Evolutionary conservation across 2,797 vertebrate species (phyloP).

Genomic region (Graptemys geographica): DNA sequence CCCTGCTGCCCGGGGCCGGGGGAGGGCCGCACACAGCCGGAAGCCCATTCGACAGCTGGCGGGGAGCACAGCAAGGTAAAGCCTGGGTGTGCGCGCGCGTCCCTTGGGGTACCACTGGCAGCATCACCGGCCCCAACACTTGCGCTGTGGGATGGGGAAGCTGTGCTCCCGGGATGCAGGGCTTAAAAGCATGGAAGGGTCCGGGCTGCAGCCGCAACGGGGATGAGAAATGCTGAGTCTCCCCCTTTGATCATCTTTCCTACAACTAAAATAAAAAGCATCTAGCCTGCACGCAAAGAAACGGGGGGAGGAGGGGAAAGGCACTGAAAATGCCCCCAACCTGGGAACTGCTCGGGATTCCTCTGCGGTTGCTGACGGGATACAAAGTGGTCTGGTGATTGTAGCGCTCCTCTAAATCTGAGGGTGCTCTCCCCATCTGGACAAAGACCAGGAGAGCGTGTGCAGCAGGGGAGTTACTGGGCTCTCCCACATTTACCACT

Average conservation of each 20-base stretch:
- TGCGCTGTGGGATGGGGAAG: neutral
- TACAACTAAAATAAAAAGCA: neutral
- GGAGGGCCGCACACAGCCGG: neutral
- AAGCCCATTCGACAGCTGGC: neutral
- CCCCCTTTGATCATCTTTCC: neutral
- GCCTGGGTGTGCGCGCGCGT: neutral
- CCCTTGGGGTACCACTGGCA: neutral
- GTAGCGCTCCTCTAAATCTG: slow-evolving; percentile 3
- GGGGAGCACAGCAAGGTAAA: neutral
- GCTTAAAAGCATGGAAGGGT: neutral
- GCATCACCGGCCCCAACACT: neutral
- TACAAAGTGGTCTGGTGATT: slow-evolving; percentile 27
- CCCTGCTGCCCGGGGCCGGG: neutral
- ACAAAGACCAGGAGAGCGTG: neutral
- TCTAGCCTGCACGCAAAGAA: neutral
- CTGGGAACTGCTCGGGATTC: neutral
- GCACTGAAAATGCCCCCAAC: neutral
- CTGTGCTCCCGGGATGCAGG: neutral
- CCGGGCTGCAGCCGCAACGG: neutral
- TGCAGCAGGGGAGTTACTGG: too few species aligned
- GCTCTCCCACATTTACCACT: neutral
- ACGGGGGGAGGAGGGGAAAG: too few species aligned
- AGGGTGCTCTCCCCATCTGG: neutral
- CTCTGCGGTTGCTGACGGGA: neutral
- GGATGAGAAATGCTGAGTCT: neutral